Conservation (phyloP, 2,797 vertebrate genomes). For the Cryptoblepharus egeriae region DNA sequence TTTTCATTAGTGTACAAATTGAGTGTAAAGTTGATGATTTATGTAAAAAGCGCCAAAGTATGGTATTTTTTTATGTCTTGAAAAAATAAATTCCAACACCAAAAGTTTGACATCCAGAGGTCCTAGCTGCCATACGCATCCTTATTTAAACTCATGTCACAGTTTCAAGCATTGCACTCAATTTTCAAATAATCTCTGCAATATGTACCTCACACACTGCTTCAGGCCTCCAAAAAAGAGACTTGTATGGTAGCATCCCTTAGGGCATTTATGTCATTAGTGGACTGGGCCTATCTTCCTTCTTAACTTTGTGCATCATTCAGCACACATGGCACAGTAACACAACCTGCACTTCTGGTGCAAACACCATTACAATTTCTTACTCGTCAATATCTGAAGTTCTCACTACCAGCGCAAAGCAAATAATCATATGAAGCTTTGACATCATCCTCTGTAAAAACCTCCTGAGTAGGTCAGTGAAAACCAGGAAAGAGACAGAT, state of each 20-base stretch:
- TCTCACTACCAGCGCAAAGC: slow-evolving; percentile 14
- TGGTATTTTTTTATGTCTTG: slow-evolving; percentile 37
- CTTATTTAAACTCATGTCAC: slow-evolving; percentile 59
- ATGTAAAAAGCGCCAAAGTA: too few species aligned
- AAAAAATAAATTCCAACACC: slow-evolving; percentile 39
- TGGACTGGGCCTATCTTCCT: slow-evolving; percentile 21
- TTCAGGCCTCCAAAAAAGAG: slow-evolving; percentile 44
- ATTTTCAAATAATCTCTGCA: slow-evolving; percentile 50
- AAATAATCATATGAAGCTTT: slow-evolving; percentile 6
- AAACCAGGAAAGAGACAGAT: slow-evolving; percentile 12
- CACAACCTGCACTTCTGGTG: not conserved
- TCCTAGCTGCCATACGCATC: slow-evolving; percentile 45
- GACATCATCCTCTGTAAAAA: not conserved
- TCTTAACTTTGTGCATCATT: slow-evolving; percentile 37
- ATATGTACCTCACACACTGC: slow-evolving; percentile 28
- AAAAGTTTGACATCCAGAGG: slow-evolving; percentile 46
- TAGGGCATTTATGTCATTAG: slow-evolving; percentile 34
- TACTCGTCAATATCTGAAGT: not conserved
- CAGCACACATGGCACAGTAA: not conserved
- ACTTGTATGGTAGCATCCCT: slow-evolving; percentile 27
- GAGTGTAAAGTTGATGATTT: too few species aligned
- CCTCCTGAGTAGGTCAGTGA: slow-evolving; percentile 15
- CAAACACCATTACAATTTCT: not conserved
- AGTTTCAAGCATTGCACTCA: slow-evolving; percentile 53
- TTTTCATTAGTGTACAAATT: too few species aligned